Evolutionary conservation across 2,113 vertebrate genomes (phyloP).

Genomic region (Cepphus grylle): DNA sequence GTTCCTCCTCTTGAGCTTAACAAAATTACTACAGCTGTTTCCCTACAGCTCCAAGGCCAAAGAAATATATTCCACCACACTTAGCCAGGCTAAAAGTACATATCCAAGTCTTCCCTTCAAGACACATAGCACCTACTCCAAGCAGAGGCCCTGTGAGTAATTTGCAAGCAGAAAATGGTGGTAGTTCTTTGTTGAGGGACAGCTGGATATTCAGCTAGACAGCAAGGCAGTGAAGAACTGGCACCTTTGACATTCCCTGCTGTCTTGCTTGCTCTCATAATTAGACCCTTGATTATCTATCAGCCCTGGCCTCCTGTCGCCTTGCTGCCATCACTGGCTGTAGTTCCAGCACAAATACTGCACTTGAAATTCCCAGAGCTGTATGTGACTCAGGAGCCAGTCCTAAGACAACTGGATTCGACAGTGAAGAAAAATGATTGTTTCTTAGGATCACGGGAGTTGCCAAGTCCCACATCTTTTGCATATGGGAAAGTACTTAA

Average conservation of each 20-base stretch:
- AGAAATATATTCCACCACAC: background rate
- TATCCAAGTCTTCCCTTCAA: background rate
- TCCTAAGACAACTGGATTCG: background rate
- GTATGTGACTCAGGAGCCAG: background rate
- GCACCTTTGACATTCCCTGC: background rate
- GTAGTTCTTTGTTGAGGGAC: background rate
- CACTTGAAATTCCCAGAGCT: background rate
- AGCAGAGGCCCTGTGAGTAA: background rate
- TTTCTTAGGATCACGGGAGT: background rate
- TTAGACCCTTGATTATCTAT: background rate
- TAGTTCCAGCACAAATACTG: background rate
- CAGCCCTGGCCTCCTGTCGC: background rate
- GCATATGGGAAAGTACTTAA: background rate
- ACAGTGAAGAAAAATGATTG: background rate
- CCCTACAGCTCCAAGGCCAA: background rate
- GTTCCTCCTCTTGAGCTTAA: background rate
- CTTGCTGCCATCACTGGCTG: background rate
- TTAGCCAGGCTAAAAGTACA: background rate
- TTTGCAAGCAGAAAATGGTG: background rate
- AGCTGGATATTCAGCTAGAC: background rate
- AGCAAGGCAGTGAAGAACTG: background rate
- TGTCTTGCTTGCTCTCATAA: rapidly evolving
- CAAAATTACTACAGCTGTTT: background rate
- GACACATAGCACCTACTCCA: background rate
- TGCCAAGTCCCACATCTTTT: background rate